Conservation (phyloP, 2,113 vertebrate genomes). For the Melanotaenia duboulayi region DNA sequence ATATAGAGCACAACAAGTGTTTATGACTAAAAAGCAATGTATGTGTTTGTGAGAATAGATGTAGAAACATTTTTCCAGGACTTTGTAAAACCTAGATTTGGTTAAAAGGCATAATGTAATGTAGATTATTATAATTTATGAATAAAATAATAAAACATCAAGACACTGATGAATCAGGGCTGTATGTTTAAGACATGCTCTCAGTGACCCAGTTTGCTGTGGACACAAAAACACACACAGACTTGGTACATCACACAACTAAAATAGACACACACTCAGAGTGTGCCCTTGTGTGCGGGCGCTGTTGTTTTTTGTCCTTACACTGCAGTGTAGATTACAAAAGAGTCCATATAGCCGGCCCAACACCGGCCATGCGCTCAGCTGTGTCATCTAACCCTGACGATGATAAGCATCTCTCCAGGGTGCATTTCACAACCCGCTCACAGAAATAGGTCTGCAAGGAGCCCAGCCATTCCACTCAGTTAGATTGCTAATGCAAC, state of each 20-base stretch:
- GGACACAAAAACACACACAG: too few species aligned
- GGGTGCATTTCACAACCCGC: slow-evolving; percentile 70
- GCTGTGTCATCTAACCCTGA: slow-evolving; percentile 55
- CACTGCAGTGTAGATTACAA: slow-evolving; percentile 24
- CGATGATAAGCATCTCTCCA: slow-evolving; percentile 68
- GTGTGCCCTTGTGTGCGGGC: slow-evolving; percentile 30
- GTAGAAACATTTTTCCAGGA: too few species aligned
- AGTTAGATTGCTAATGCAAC: slow-evolving; percentile 68
- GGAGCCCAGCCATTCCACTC: slow-evolving; percentile 56
- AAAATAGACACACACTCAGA: slow-evolving; percentile 40
- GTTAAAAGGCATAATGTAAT: too few species aligned
- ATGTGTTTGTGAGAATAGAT: too few species aligned
- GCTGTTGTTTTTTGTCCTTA: slow-evolving; percentile 40
- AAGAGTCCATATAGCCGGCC: slow-evolving; percentile 28
- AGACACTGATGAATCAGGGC: too few species aligned
- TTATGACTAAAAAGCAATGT: too few species aligned
- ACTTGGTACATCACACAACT: slow-evolving; percentile 12
- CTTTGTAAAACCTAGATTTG: too few species aligned
- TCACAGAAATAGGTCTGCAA: slow-evolving; percentile 66
- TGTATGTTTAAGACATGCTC: too few species aligned
- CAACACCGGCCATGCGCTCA: slow-evolving; percentile 43
- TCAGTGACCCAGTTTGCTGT: too few species aligned
- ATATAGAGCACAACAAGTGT: too few species aligned
- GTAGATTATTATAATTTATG: too few species aligned
- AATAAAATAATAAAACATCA: too few species aligned